Conservation (phyloP, 1,140 invertebrate genomes). For the Pollicipes pollicipes region DNA sequence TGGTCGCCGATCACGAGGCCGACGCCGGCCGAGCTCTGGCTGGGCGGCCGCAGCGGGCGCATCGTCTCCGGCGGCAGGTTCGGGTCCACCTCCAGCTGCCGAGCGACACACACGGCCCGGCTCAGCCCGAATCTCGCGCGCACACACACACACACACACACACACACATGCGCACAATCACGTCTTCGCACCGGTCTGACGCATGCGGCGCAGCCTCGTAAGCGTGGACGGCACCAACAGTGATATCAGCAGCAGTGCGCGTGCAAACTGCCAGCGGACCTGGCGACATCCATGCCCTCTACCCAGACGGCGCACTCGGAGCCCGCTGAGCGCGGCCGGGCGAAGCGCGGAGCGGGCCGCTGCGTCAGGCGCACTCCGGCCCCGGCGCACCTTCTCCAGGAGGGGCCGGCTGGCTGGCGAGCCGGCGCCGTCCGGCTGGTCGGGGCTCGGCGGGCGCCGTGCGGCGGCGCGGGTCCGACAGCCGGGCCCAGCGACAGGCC, state of each 20-base stretch:
- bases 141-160: slow-evolving; percentile 14
- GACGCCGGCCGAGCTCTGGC: not conserved
- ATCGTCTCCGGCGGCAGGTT: not conserved
- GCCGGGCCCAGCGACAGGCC: not conserved
- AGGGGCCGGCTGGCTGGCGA: not conserved
- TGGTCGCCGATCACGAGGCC: not conserved
- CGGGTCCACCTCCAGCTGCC: not conserved
- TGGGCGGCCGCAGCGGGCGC: not conserved
- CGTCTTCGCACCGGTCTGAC: not conserved
- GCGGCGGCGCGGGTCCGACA: not conserved
- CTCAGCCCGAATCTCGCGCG: too few species aligned
- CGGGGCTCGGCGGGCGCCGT: not conserved
- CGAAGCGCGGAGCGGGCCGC: too few species aligned
- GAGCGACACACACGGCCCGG: too few species aligned
- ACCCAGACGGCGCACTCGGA: too few species aligned
- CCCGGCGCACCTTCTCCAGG: not conserved
- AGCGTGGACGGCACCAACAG: too few species aligned
- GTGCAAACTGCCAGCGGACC: too few species aligned
- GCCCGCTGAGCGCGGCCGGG: too few species aligned
- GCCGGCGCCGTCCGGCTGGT: not conserved
- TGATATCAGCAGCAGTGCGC: too few species aligned
- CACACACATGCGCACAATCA: slow-evolving; percentile 13
- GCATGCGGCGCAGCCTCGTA: too few species aligned
- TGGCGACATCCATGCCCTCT: too few species aligned
- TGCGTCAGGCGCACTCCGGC: too few species aligned